A percentile compares a stretch with the other conserved stretches of the same genome.
Evolutionary conservation across 2,797 vertebrate genomes (phyloP).

Genomic region (Huso huso): DNA sequence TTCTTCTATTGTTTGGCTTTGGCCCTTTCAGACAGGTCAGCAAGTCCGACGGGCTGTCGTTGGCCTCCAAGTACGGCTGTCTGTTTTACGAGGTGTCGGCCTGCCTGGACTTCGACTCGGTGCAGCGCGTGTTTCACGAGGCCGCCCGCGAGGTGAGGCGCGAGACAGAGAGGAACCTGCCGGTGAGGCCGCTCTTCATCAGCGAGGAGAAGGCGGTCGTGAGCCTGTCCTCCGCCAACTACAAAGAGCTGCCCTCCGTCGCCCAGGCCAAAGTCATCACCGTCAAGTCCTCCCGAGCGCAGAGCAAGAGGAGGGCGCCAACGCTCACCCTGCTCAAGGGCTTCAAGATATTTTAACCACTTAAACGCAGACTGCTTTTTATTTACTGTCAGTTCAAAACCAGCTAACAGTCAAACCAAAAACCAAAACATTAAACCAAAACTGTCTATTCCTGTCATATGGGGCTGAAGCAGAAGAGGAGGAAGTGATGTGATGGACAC

Average conservation of each 20-base stretch:
- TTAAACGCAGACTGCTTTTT: no score
- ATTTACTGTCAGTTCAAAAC: no score
- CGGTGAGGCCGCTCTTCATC: slow-evolving; percentile 59
- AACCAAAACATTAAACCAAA: no score
- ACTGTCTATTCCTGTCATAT: no score
- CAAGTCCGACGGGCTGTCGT: slow-evolving; percentile 60
- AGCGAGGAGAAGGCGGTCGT: slow-evolving; percentile 63
- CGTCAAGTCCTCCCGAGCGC: slow-evolving; percentile 80
- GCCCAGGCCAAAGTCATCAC: slow-evolving; percentile 85
- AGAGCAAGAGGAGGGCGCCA: slow-evolving; percentile 83
- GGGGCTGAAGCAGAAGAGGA: no score
- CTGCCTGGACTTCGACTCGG: slow-evolving; percentile 69
- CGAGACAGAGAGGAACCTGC: slow-evolving; percentile 36
- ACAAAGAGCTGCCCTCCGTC: slow-evolving; percentile 78
- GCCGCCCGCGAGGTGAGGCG: slow-evolving; percentile 66
- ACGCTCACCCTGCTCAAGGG: slow-evolving; percentile 82
- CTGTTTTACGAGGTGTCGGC: slow-evolving; percentile 81
- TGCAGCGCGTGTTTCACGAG: slow-evolving; percentile 76
- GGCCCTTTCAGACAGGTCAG: slow-evolving; percentile 69
- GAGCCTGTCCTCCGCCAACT: slow-evolving; percentile 43
- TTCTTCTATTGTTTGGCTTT: slow-evolving; percentile 15
- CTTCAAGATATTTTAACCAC: slow-evolving; percentile 82
- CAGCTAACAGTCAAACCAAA: no score
- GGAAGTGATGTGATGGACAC: no score
- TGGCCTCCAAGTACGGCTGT: slow-evolving; percentile 67